Percentiles rank a stretch among this genome's conserved stretches.
Evolutionary conservation across 2,888 invertebrate genomes (phyloP).

Genomic region (Pocota personata): DNA sequence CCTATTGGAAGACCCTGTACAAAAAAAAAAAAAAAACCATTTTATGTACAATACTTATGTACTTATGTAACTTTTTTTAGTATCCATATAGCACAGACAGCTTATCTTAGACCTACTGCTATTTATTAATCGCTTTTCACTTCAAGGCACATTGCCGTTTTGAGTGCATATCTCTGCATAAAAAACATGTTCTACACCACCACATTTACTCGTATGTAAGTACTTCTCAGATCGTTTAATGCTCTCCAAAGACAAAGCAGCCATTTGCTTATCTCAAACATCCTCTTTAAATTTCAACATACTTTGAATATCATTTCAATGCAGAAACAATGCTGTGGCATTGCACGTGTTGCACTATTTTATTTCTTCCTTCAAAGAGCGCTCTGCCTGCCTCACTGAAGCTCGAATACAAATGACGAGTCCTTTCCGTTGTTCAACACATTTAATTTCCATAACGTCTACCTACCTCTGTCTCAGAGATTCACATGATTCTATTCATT

Average conservation of each 20-base stretch:
- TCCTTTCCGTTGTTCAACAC: slow-evolving; percentile 43
- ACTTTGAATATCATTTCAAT: slow-evolving; percentile 37
- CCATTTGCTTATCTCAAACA: slow-evolving; percentile 23
- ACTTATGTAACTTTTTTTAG: too few species aligned
- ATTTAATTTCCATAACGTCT: slow-evolving; percentile 38
- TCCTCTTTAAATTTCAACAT: slow-evolving; percentile 47
- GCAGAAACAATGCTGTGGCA: slow-evolving; percentile 16
- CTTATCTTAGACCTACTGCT: too few species aligned
- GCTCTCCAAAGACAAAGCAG: slow-evolving; percentile 22
- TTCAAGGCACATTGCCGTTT: neutral
- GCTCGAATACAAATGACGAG: slow-evolving; percentile 36
- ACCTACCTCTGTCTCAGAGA: neutral
- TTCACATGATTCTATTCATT: slow-evolving; percentile 39
- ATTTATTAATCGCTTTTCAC: neutral
- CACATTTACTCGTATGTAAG: slow-evolving; percentile 25
- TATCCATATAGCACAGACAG: too few species aligned
- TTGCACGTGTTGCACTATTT: slow-evolving; percentile 20
- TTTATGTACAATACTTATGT: too few species aligned
- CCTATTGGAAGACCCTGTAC: too few species aligned
- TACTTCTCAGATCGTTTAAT: slow-evolving; percentile 45
- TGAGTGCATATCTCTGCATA: neutral
- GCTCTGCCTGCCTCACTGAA: slow-evolving; percentile 34
- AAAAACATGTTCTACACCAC: neutral
- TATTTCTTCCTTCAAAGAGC: neutral
- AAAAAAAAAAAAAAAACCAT: too few species aligned